Evolutionary conservation across 2,113 vertebrate species (phyloP).

Genomic region (Bubo scandiacus): DNA sequence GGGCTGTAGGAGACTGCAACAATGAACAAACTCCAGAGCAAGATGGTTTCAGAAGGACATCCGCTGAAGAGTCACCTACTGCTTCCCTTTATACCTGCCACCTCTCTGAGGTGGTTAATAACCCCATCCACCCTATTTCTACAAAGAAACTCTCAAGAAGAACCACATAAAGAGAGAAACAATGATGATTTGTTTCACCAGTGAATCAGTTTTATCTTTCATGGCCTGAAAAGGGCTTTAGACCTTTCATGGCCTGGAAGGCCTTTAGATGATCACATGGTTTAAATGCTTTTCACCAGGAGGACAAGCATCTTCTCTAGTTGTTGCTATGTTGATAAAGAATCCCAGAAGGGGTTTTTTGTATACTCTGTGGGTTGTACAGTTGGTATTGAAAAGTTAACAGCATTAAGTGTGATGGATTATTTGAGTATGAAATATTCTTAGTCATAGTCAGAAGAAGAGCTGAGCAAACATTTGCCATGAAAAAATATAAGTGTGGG

Average conservation of each 20-base stretch:
- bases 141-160: background rate
- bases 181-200: background rate
- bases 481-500: background rate
- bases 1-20: background rate
- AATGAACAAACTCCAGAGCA: background rate
- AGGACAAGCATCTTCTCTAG: slow-evolving; percentile 16
- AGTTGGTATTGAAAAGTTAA: slow-evolving; percentile 60
- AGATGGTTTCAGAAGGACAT: background rate
- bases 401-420: slow-evolving; percentile 58
- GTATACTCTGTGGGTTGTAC: slow-evolving; percentile 2
- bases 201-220: background rate
- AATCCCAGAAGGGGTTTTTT: slow-evolving; percentile 21
- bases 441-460: slow-evolving; percentile 55
- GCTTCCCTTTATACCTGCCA: background rate
- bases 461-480: slow-evolving; percentile 37
- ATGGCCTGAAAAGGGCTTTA: background rate
- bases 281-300: slow-evolving; percentile 7
- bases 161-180: background rate
- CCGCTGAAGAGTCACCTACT: background rate
- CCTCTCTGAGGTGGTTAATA: background rate
- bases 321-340: slow-evolving; percentile 28
- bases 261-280: background rate
- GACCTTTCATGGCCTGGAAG: background rate
- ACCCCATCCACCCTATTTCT: background rate
- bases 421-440: slow-evolving; percentile 61